Base-by-base conservation (phyloP, 2,113 vertebrate genomes). In the Platichthys flesus region DNA sequence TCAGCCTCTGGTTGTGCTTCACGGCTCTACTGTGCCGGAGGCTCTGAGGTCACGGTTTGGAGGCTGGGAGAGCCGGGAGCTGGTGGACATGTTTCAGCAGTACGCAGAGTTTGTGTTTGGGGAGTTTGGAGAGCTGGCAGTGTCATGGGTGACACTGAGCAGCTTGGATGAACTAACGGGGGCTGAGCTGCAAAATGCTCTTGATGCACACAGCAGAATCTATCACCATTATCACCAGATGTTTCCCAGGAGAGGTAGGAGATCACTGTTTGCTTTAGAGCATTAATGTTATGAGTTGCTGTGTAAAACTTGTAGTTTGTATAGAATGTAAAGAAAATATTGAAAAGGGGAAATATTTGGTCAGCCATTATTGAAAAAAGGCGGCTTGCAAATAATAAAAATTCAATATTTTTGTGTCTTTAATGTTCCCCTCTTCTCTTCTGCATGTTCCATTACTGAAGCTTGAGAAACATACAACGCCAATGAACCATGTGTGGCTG, bases 71-170 rank as follows among this genome's bases (percentile, higher is more conserved):
- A 78, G 45, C 1, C 3, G 6, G 0, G 13, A 23, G 14, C 89
- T 96, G 8, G 5, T 51, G 0, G 55, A 91, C 9, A 76, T 90
- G 51, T 98, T 97, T 58, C 90, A 87, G 20, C 89, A 92, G 63
- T 97, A 98, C 0, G 95, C 96, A 0, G 78, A 93, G 16, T 96
- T 97, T 71, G 94, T 91, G 68, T 96, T 97, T 60, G 26, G 0
- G 0, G 42, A 86, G 61, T 98, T 97, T 71, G 95, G 94, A 67
- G 86, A 88, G 15, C 66, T 96, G 42, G 95, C 94, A 0, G 56
- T 88, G 2, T 81, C 87, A 21, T 98, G 96, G 95, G 70, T 99
- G 71, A 96, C 96, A 2, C 95, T 98, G 69, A 56, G 55, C 55
- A 58, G 56, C 26, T 40, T 95, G 67, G 84, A 90, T 0, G 90